Evolutionary conservation across 2,797 vertebrate species (phyloP), one percentile per base, ranked within the genome.

Genomic region (Pipistrellus pygmaeus): DNA sequence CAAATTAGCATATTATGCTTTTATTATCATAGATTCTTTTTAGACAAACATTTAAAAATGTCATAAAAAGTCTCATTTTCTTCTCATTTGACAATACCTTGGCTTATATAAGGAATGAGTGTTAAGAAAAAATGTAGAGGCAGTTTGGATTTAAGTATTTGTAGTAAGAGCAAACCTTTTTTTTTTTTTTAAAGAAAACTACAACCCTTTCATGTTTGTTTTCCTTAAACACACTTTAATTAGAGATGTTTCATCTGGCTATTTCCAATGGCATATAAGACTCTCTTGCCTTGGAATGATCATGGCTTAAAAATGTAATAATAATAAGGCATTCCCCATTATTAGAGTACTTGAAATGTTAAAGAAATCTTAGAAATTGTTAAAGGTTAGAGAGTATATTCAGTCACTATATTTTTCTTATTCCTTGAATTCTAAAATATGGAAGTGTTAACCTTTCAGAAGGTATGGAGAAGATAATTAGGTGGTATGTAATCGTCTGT

Each of bases 391-490:
- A 81, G 94, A 95, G 85, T 97, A 96, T 96, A 95, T 94, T 93
- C 91, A 97, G 97, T 98, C 97, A 96, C 81, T 95, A 85, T 35
- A 72, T 96, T 96, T 97, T 96, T 93, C 87, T 97, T 95, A 95
- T 96, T 97, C 93, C 95, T 98, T 97, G 96, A 97, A 97, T 98
- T 98, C 98, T 98, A 98, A 98, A 97, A 98, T 98, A 98, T 98
- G 98, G 97, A 98, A 94, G 97, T 97, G 97, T 98, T 99, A 99
- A 99, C 98, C 98, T 99, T 99, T 99, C 98, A 96, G 98, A 98
- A 99, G 97, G 97, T 97, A 89, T 87, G 98, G 98, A 98, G 98
- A 98, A 97, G 95, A 98, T 98, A 98, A 98, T 98, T 98, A 98
- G 96, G 97, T 98, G 83, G 97, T 98, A 97, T 97, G 98, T 99